Conservation (phyloP, 2,113 vertebrate species). For the Percina caprodes region DNA sequence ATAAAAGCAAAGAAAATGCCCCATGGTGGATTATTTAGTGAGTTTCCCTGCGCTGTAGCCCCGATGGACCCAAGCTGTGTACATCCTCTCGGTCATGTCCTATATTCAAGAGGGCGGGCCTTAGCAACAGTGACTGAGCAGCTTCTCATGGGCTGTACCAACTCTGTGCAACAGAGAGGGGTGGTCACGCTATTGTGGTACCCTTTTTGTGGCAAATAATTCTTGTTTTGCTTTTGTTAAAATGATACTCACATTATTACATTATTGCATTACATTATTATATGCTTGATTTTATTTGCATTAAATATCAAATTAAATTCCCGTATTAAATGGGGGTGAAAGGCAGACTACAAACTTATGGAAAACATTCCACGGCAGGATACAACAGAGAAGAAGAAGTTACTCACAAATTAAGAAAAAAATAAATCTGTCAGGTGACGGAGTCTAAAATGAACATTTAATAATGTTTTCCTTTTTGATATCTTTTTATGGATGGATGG, state of each 20-base stretch:
- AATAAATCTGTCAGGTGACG: background rate
- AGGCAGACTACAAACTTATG: background rate
- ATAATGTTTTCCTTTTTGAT: background rate
- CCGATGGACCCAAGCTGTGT: conserved; percentile 43
- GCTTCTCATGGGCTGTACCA: conserved; percentile 79
- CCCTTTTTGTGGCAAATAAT: background rate
- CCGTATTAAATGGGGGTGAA: background rate
- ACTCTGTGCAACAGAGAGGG: conserved; percentile 29
- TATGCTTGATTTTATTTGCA: too few relatives aligned
- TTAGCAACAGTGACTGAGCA: conserved; percentile 80
- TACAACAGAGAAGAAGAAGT: background rate
- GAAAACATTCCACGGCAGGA: background rate
- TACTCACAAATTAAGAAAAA: background rate
- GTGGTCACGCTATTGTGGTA: conserved; percentile 12
- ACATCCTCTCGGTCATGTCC: conserved; percentile 64
- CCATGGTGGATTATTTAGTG: too few relatives aligned
- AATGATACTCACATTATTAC: background rate
- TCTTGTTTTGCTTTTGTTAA: background rate
- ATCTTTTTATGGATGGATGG: too few relatives aligned
- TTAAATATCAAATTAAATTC: background rate
- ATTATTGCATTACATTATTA: too few relatives aligned
- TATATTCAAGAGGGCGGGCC: conserved; percentile 74
- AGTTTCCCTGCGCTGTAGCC: background rate
- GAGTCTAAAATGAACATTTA: background rate
- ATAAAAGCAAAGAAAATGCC: too few relatives aligned